These are phyloP conservation scores for Himalopsyche anomala DNA, from an alignment of 2,888 invertebrate species.

Conservation along the genomic window DNA sequence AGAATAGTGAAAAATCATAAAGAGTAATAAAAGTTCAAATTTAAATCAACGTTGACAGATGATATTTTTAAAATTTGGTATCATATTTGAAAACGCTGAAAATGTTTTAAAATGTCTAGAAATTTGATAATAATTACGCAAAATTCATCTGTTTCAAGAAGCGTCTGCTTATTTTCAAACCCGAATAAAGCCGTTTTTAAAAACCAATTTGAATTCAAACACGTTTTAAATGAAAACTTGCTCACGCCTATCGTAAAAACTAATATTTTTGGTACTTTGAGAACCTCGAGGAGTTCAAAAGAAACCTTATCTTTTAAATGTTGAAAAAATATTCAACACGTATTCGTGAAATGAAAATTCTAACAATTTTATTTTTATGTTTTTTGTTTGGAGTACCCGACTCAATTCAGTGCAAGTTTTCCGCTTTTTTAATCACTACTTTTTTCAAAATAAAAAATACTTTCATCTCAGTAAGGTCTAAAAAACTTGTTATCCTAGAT, in stretches of 20 bases:
- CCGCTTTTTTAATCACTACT: no score
- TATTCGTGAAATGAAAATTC: not conserved
- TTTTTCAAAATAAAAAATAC: no score
- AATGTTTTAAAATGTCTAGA: no score
- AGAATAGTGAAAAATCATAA: no score
- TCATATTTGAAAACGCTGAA: no score
- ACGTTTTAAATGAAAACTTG: slow-evolving; percentile 43
- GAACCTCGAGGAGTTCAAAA: slow-evolving; percentile 12
- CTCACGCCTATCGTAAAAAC: slow-evolving; percentile 28
- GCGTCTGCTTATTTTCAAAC: not conserved
- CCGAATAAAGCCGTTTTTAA: slow-evolving; percentile 12
- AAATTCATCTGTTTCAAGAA: not conserved
- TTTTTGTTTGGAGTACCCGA: not conserved
- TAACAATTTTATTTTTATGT: not conserved
- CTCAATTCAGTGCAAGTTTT: no score
- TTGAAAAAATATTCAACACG: slow-evolving; percentile 33
- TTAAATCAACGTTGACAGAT: no score
- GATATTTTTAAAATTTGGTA: no score
- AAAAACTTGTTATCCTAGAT: no score
- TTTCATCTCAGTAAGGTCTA: no score
- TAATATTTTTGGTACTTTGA: slow-evolving; percentile 26
- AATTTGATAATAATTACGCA: no score
- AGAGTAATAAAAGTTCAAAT: no score
- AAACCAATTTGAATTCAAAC: slow-evolving; percentile 41
- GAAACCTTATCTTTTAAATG: slow-evolving; percentile 42